These are phyloP conservation scores for Cephus pygmeus DNA, from an alignment of 2,888 invertebrate genomes.

Conservation along the genomic window DNA sequence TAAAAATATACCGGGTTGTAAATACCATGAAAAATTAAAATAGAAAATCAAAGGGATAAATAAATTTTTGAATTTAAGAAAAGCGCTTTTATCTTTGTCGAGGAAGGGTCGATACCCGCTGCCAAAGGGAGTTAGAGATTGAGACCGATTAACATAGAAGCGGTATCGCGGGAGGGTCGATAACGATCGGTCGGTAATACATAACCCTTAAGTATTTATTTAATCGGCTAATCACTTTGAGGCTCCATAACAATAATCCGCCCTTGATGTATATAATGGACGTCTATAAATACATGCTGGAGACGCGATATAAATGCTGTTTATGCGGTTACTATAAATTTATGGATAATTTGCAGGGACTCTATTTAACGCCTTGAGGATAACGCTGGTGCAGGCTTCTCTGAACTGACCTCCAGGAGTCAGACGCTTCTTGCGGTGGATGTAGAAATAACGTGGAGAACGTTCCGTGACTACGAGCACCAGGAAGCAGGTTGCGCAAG, in stretches of 20 bases:
- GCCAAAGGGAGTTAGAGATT: background rate
- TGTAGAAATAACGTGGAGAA: background rate
- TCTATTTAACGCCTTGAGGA: slow-evolving; percentile 32
- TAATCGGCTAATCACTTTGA: slow-evolving; percentile 18
- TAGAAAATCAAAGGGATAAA: background rate
- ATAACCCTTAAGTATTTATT: slow-evolving; percentile 11
- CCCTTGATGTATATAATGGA: background rate
- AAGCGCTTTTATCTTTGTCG: background rate
- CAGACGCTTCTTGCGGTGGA: background rate
- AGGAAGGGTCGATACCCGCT: background rate
- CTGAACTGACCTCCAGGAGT: background rate
- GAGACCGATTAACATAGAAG: background rate
- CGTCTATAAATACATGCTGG: slow-evolving; percentile 12
- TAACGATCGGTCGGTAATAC: slow-evolving; percentile 13
- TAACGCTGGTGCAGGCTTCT: slow-evolving; percentile 3
- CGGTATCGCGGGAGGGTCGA: slow-evolving; percentile 18
- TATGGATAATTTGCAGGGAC: slow-evolving; percentile 33
- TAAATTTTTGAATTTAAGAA: background rate
- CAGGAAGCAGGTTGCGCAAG: background rate
- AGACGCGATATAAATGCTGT: slow-evolving; percentile 1
- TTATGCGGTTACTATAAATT: slow-evolving; percentile 34
- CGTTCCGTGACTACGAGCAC: background rate
- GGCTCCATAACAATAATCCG: slow-evolving; percentile 18
- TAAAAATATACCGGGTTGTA: background rate
- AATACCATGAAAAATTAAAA: background rate